Base-by-base conservation (phyloP, 2,113 vertebrate genomes). In the Hylia prasina region DNA sequence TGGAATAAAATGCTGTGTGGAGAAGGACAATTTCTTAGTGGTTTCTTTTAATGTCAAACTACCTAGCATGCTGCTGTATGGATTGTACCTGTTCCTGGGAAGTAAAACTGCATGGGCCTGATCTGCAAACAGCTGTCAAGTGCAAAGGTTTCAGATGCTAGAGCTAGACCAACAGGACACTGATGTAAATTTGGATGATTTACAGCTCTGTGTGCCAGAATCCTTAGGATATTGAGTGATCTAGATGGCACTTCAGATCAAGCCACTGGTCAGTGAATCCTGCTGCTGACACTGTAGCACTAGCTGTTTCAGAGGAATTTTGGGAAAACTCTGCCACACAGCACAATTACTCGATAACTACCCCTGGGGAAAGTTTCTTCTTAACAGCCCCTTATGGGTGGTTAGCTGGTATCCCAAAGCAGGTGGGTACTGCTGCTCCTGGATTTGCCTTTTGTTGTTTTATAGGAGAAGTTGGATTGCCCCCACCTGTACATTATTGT, bases 401-500 rank as follows among this genome's bases (percentile, higher is more conserved):
- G 39, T 78, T 77, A n/a, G 21, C 13, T 90, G 35, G 20, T 65
- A 15, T 37, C 15, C 13, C 58, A n/a, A 51, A 87, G n/a, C 15
- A 31, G 40, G 20, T 54, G 35, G 27, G 17, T 37, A 33, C 31
- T 0, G 0, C 44, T 77, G 54, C 60, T 63, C 35, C 33, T 70
- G 45, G 23, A 28, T 78, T 80, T 40, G 20, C 24, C 31, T 78
- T 71, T n/a, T n/a, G 16, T 61, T 39, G 45, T 66, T 81, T 45
- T 35, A 44, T 42, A 23, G 53, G 30, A 37, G 40, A n/a, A 64
- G n/a, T 8, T 5, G 2, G 9, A 21, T 68, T 68, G 15, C 15
- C 14, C 24, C 3, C 39, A 69, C 13, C 22, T 48, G 8, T 9
- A 3, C 1, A 0, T 33, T 45, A 3, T 22, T 54, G 1, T 45